Conservation (phyloP, 2,888 invertebrate genomes). For the Heliconius charithonia region DNA sequence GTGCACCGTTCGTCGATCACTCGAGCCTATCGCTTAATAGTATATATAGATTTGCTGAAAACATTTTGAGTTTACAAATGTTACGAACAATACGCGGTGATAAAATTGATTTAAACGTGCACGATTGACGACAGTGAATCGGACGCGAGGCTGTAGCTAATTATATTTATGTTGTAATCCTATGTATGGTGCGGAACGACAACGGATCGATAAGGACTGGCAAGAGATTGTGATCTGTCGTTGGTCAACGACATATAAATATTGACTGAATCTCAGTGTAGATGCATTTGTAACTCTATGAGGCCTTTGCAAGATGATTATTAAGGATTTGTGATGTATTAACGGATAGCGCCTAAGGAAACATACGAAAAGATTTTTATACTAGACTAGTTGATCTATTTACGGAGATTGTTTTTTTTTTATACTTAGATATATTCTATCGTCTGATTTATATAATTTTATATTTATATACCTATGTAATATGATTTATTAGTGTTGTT, state of each 20-base stretch:
- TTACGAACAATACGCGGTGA: not conserved
- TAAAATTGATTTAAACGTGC: not conserved
- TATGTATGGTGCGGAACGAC: slow-evolving; percentile 79
- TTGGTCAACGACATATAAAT: slow-evolving; percentile 84
- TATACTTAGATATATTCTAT: slow-evolving; percentile 84
- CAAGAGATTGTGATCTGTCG: slow-evolving; percentile 84
- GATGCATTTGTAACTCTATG: slow-evolving; percentile 84
- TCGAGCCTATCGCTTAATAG: not conserved
- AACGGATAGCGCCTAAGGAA: slow-evolving; percentile 85
- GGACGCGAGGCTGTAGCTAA: slow-evolving; percentile 65
- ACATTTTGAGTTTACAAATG: not conserved
- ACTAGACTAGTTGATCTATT: slow-evolving; percentile 84
- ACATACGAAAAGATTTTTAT: slow-evolving; percentile 85
- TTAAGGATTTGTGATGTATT: slow-evolving; percentile 84
- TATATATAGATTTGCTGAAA: not conserved
- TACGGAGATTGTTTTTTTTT: slow-evolving; percentile 83
- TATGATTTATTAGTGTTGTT: slow-evolving; percentile 84
- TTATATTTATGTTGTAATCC: slow-evolving; percentile 82
- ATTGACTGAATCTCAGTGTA: slow-evolving; percentile 85
- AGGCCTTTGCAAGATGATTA: slow-evolving; percentile 84
- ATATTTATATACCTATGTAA: slow-evolving; percentile 80
- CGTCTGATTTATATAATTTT: slow-evolving; percentile 83
- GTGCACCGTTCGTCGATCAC: not conserved
- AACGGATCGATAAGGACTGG: slow-evolving; percentile 79
- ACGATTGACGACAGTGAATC: slow-evolving; percentile 1